Base-by-base conservation (phyloP, 2,797 vertebrate species). In the Hephaestus fuliginosus region DNA sequence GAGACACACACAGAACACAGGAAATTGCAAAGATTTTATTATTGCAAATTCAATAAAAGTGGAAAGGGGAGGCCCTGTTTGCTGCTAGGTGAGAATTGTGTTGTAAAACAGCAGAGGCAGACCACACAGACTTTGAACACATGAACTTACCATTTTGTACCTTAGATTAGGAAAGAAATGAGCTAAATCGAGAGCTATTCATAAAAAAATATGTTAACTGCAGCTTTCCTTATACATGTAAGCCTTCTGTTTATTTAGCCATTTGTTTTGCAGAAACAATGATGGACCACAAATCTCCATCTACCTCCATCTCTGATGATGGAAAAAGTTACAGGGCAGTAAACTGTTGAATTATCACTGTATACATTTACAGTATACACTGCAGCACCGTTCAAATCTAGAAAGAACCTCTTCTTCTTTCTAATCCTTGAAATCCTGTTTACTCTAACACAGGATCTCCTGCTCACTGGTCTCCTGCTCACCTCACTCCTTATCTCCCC, bases 21-120 rank as follows among this genome's bases (percentile, higher is more conserved):
- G 96, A 96, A 96, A 96, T 96, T 96, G 92, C 94, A 95, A 94
- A 95, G 92, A 95, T 94, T 93, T 94, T 96, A 95, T 96, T 96
- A 96, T 94, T 95, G 90, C 88, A 93, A 92, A 94, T 96, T 94
- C 94, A 96, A 95, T 95, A 93, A 93, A 94, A 91, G 86, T 81
- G 66, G 57, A 90, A 86, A 86, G 74, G 74, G 82, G 89, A 89
- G 89, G 83, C 74, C 81, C 77, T 77, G 85, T 88, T 92, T 86
- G 88, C 76, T 25, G 58, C 70, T 22, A 82, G 86, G 90, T 84
- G 83, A 86, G 83, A 82, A 70, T 55, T 66, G 81, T 91, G 76
- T 70, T 39, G 86, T 65, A 76, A 69, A 57, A 43, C 61, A 60
- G 48, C 52, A 56, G 49, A 77, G 56, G 60, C 62, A 70, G 78